These are phyloP conservation scores for Cyrtorhinus lividipennis DNA, from an alignment of 1,140 invertebrate genomes.

Conservation along the genomic window DNA sequence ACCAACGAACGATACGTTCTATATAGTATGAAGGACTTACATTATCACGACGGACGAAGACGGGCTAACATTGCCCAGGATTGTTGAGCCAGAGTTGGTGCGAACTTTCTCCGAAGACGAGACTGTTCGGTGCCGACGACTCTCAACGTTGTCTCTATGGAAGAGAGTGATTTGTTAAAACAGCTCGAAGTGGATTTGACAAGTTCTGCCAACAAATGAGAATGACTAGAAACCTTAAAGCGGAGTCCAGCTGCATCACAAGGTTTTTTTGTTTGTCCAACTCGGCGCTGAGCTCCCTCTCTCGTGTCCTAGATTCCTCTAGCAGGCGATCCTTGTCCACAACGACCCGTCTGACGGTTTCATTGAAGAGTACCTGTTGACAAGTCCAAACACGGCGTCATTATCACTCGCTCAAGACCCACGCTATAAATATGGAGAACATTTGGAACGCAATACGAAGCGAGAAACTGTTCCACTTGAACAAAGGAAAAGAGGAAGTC, in stretches of 20 bases:
- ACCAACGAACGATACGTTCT: no score
- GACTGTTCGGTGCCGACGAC: neutral
- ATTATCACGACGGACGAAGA: neutral
- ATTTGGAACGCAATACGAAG: no score
- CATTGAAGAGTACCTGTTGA: slow-evolving; percentile 25
- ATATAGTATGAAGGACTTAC: neutral
- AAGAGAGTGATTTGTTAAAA: neutral
- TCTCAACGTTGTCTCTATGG: neutral
- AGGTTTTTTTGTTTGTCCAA: slow-evolving; percentile 40
- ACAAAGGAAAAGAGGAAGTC: no score
- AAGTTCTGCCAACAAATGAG: neutral
- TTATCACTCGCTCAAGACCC: no score
- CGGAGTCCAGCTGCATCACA: neutral
- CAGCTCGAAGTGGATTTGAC: neutral
- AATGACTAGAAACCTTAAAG: neutral
- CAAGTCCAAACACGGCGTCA: slow-evolving; percentile 10
- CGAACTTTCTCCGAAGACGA: neutral
- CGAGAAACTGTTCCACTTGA: no score
- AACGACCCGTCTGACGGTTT: slow-evolving; percentile 44
- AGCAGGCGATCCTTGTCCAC: slow-evolving; percentile 59
- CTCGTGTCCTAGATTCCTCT: slow-evolving; percentile 46
- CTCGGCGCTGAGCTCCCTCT: slow-evolving; percentile 42
- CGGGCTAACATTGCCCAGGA: neutral
- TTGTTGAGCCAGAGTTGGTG: neutral
- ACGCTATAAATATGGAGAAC: no score